These are phyloP conservation scores for Phyllotreta striolata DNA, from an alignment of 2,888 invertebrate genomes.

Conservation along the genomic window DNA sequence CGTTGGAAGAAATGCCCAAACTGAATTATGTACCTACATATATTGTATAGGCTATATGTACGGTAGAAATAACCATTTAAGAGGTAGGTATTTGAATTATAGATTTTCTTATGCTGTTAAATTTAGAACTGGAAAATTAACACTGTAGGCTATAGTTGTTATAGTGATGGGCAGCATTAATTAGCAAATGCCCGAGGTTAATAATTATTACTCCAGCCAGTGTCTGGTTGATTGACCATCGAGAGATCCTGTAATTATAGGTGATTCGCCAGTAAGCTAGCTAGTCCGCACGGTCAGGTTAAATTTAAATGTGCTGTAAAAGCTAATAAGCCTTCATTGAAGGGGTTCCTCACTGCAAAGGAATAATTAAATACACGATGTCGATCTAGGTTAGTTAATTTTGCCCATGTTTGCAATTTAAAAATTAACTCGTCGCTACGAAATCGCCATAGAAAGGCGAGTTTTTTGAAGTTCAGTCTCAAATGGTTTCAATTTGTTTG, in stretches of 20 bases:
- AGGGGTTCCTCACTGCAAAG: not conserved
- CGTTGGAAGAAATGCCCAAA: not conserved
- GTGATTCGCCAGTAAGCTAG: constrained; percentile 23
- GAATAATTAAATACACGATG: not conserved
- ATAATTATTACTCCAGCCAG: constrained; percentile 31
- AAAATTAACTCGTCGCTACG: too few species aligned
- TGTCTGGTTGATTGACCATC: constrained; percentile 34
- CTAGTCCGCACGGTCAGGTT: constrained; percentile 13
- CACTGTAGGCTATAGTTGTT: constrained; percentile 15
- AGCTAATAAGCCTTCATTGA: constrained; percentile 14
- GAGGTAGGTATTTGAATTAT: not conserved
- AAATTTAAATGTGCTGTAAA: constrained; percentile 9
- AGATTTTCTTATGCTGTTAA: constrained; percentile 4
- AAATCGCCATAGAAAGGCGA: too few species aligned
- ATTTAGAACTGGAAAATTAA: constrained; percentile 19
- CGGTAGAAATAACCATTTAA: not conserved
- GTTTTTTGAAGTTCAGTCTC: too few species aligned
- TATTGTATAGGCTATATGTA: too few species aligned
- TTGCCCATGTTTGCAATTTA: too few species aligned
- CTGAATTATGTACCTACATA: too few species aligned
- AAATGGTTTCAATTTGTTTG: too few species aligned
- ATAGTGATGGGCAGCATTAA: constrained; percentile 26
- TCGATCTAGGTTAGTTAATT: too few species aligned
- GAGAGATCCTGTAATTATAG: constrained; percentile 33
- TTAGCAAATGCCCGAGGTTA: constrained; percentile 33